Base-by-base conservation (phyloP, 2,797 vertebrate genomes). In the Micropoecilia bifurca region DNA sequence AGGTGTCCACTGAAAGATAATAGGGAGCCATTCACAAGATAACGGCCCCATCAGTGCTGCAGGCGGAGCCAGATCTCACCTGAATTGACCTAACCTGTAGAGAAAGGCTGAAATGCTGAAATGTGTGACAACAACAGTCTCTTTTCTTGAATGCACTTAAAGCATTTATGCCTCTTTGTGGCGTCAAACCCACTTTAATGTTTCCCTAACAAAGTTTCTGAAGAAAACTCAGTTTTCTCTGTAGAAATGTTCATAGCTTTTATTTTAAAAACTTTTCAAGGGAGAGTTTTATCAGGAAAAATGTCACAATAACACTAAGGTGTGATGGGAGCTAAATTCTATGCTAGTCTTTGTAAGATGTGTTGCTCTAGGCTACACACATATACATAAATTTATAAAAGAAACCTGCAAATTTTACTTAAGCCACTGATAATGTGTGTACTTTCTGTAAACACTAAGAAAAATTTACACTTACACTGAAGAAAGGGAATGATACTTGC, bases 1-100 rank as follows among this genome's bases (percentile, higher is more conserved):
- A 75, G 80, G 80, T 71, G 83, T 76, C 76, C 36, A 72, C 46
- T 61, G 43, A 48, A 69, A 68, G 33, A 74, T 75, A 80, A 84
- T 72, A 74, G 20, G 46, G 61, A 36, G n/a, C 85, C 46, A 81
- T 92, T 86, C 36, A 76, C 25, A 30, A 43, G 10, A 47, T 13
- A 46, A 74, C 57, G 36, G 46, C 13, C 22, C 30, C 47, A 53
- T 75, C 12, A n/a, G 2, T 28, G 63, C 48, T 47, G 48, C 30
- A 53, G 69, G 77, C 47, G 77, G 43, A 76, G 77, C 74, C 66
- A 43, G 20, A 43, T 6, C 39, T 8, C 13, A 45, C 12, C 12
- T 45, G 22, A 28, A n/a, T 71, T 45, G 43, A 41, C 8, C 41
- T 41, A 41, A 41, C 41, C 41, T n/a, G 39, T 16, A 45, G 12